Evolutionary conservation across 1,140 invertebrate species (phyloP).

Genomic region (Drosophila jambulina): DNA sequence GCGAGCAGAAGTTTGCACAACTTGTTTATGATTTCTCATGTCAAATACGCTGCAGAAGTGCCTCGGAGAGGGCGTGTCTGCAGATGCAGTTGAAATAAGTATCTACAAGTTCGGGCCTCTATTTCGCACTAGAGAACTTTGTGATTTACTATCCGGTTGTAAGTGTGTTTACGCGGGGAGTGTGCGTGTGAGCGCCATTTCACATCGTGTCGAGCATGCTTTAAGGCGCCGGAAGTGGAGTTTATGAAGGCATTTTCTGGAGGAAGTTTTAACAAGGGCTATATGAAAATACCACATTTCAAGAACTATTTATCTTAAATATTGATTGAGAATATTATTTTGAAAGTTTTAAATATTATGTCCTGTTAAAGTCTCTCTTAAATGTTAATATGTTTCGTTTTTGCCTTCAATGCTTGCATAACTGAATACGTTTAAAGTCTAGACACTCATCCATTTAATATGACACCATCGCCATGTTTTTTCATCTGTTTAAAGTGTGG

Average conservation of each 20-base stretch:
- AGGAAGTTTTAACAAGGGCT: conserved; percentile 10
- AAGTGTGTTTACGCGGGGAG: conserved; percentile 3
- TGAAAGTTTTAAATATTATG: background rate
- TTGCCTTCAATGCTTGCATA: background rate
- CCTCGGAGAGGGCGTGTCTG: conserved; percentile 34
- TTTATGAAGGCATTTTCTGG: conserved; percentile 54
- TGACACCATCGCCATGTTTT: conserved; percentile 33
- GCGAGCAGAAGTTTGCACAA: conserved; percentile 70
- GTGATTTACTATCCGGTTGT: conserved; percentile 68
- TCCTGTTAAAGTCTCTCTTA: background rate
- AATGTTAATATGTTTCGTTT: background rate
- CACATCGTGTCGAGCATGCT: conserved; percentile 36
- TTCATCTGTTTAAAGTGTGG: conserved; percentile 47
- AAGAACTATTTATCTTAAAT: background rate
- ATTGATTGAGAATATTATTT: background rate
- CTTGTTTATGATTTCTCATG: conserved; percentile 80
- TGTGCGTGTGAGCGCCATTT: conserved; percentile 25
- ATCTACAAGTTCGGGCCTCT: conserved; percentile 66
- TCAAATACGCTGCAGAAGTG: conserved; percentile 74
- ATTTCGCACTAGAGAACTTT: conserved; percentile 76
- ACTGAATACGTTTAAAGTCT: conserved; percentile 27
- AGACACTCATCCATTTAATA: conserved; percentile 34
- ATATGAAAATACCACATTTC: conserved; percentile 6
- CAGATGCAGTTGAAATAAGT: conserved; percentile 63
- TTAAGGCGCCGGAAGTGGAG: conserved; percentile 62